phyloP scores from a whole-genome alignment of 1,140 invertebrate genomes.

The Trichonephila clavipes region DNA sequence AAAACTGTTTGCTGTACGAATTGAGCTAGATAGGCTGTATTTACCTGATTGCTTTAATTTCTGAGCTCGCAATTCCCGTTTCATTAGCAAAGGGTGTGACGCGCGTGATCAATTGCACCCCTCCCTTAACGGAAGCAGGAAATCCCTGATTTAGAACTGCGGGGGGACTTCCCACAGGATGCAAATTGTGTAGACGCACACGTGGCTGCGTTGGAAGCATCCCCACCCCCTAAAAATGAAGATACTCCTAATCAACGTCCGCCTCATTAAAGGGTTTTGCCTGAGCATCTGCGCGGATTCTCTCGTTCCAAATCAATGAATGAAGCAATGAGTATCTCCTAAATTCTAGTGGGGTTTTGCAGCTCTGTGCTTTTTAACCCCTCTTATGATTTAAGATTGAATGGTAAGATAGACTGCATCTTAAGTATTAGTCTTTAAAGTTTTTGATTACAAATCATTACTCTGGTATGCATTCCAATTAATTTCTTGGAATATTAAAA shows the following conservation, averaged over 20 bases:
- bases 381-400: no score
- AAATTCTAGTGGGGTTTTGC: no score
- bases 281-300: background rate
- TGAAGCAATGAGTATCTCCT: no score
- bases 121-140: constrained; percentile 31
- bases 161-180: constrained; percentile 1
- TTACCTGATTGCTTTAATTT: no score
- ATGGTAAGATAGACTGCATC: no score
- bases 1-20: no score
- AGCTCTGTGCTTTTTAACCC: no score
- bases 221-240: background rate
- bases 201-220: constrained; percentile 9
- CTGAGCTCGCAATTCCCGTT: background rate
- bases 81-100: background rate
- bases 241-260: background rate
- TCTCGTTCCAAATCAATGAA: background rate
- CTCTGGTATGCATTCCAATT: no score
- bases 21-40: no score
- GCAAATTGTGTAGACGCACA: constrained; percentile 40
- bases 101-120: constrained; percentile 70
- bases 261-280: background rate
- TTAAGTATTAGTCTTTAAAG: no score
- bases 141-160: constrained; percentile 68
- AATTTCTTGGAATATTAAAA: no score
- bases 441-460: no score